phyloP scores from a whole-genome alignment of 2,888 invertebrate genomes.

The Pandemis corylana region DNA sequence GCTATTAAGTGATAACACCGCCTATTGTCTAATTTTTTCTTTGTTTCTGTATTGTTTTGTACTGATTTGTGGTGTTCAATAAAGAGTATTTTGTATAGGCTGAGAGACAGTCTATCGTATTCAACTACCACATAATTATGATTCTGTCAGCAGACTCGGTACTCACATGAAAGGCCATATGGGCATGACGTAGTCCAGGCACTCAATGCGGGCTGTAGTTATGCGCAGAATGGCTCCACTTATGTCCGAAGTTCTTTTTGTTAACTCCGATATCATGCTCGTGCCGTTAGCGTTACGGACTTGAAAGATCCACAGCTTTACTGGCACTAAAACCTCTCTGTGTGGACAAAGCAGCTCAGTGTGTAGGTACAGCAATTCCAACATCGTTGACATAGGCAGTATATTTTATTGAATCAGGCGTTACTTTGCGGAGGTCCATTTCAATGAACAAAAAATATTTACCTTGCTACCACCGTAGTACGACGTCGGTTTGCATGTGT shows the following conservation, averaged over 20 bases:
- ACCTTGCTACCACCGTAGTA: too few species aligned
- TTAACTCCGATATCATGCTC: conserved; percentile 66
- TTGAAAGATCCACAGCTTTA: conserved; percentile 58
- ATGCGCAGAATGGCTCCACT: conserved; percentile 63
- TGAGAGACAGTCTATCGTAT: too few species aligned
- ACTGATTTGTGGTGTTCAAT: too few species aligned
- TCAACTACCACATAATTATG: too few species aligned
- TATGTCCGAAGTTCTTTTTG: conserved; percentile 59
- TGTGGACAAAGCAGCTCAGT: conserved; percentile 28
- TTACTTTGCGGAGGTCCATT: too few species aligned
- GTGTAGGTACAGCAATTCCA: background rate
- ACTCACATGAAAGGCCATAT: conserved; percentile 71
- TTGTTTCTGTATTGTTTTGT: too few species aligned
- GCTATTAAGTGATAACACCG: too few species aligned
- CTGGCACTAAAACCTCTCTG: conserved; percentile 60
- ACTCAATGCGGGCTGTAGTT: conserved; percentile 51
- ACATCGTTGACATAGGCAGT: background rate
- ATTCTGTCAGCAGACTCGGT: background rate
- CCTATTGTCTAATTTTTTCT: too few species aligned
- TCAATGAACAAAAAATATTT: too few species aligned
- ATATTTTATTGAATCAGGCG: too few species aligned
- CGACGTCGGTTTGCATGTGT: too few species aligned
- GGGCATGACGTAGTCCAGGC: conserved; percentile 63
- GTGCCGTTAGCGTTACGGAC: conserved; percentile 59
- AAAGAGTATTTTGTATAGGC: too few species aligned